Conservation (phyloP, 2,888 invertebrate species). For the Oscheius sp. region DNA sequence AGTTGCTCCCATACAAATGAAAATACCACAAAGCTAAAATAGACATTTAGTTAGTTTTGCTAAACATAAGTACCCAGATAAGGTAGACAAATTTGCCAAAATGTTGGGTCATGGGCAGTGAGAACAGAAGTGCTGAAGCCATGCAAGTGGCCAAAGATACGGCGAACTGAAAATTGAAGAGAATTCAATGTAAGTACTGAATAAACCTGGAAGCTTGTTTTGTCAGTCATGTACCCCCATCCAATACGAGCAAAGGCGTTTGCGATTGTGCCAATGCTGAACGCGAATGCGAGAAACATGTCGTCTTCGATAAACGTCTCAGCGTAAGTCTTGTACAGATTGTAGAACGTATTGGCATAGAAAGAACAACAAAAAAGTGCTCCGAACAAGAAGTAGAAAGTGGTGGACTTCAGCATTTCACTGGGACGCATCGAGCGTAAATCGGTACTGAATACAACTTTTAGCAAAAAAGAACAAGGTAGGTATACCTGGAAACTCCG, state of each 20-base stretch:
- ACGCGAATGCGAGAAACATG: conserved; percentile 76
- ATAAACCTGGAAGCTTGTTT: conserved; percentile 74
- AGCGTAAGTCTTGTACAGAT: conserved; percentile 70
- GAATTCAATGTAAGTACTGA: neutral
- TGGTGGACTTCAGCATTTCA: conserved; percentile 68
- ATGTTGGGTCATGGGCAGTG: conserved; percentile 67
- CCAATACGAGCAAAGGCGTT: conserved; percentile 75
- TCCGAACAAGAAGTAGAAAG: conserved; percentile 67
- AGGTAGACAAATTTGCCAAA: conserved; percentile 58
- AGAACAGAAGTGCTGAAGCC: conserved; percentile 67
- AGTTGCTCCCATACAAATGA: conserved; percentile 71
- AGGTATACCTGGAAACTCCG: conserved; percentile 2
- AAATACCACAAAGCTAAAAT: conserved; percentile 63
- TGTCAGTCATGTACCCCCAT: conserved; percentile 76
- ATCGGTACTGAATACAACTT: conserved; percentile 16
- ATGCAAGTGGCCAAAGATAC: conserved; percentile 67
- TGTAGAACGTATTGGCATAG: conserved; percentile 72
- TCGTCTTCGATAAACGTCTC: conserved; percentile 75
- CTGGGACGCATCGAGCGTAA: conserved; percentile 50
- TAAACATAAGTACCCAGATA: conserved; percentile 52
- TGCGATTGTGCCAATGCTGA: conserved; percentile 76
- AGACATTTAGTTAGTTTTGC: neutral
- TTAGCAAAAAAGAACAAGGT: neutral
- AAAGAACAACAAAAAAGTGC: conserved; percentile 70
- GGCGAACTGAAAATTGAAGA: conserved; percentile 71